phyloP scores from a whole-genome alignment of 2,797 vertebrate species.

The Sebastes steindachneri region DNA sequence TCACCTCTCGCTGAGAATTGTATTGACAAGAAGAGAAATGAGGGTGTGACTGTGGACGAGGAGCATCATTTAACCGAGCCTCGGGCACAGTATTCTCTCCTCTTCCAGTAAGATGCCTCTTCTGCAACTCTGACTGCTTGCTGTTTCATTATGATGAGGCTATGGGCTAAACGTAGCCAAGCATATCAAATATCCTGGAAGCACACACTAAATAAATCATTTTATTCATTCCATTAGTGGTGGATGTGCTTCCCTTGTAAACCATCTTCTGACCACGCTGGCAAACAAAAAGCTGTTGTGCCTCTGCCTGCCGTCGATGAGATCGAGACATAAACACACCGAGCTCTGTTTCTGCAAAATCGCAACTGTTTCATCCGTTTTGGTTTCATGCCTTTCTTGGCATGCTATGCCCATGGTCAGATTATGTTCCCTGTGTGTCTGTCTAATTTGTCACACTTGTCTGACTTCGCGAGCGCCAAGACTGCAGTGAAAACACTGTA shows the following conservation, averaged over 20 bases:
- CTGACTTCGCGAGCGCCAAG: constrained; percentile 15
- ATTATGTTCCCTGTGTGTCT: constrained; percentile 38
- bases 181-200: constrained; percentile 86
- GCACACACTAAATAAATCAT: constrained; percentile 86
- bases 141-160: constrained; percentile 87
- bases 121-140: constrained; percentile 79
- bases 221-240: constrained; percentile 84
- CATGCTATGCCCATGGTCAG: constrained; percentile 27
- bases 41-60: constrained; percentile 78
- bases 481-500: constrained; percentile 24
- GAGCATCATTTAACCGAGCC: constrained; percentile 83
- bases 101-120: constrained; percentile 77
- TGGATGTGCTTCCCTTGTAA: constrained; percentile 80
- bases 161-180: constrained; percentile 85
- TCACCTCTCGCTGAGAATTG: constrained; percentile 55
- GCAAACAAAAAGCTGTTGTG: constrained; percentile 73
- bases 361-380: constrained; percentile 45
- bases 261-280: constrained; percentile 74
- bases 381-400: constrained; percentile 41
- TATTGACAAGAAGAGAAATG: constrained; percentile 83
- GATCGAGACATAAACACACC: constrained; percentile 27
- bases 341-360: constrained; percentile 34
- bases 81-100: constrained; percentile 68
- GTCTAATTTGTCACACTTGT: constrained; percentile 48
- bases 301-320: constrained; percentile 36